A percentile compares a stretch with the other conserved stretches of the same genome.
Evolutionary conservation across 92 coral and sea anemone genomes (phyloP).

Genomic region (Galaxea fascicularis): DNA sequence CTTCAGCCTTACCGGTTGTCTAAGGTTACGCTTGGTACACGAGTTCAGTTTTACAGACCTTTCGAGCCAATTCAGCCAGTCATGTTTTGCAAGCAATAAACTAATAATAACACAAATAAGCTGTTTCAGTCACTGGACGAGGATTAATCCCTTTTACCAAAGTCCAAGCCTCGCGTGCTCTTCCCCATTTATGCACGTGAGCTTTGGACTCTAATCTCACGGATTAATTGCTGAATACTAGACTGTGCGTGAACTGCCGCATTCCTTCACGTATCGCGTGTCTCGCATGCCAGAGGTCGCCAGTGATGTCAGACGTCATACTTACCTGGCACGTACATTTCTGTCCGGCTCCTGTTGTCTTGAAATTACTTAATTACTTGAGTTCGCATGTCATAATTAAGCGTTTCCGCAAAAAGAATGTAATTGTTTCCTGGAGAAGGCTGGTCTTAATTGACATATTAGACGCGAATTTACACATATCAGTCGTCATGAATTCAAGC

Average conservation of each 20-base stretch:
- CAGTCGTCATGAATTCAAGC: slow-evolving; percentile 3
- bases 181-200: not conserved
- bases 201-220: not conserved
- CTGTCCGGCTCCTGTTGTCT: slow-evolving; percentile 13
- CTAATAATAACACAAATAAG: too few relatives aligned
- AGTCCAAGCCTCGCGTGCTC: not conserved
- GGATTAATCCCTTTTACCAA: not conserved
- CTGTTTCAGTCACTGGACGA: too few relatives aligned
- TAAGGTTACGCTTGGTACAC: too few relatives aligned
- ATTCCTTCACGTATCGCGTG: slow-evolving; percentile 37
- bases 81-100: too few relatives aligned
- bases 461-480: not conserved
- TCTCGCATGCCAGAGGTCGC: not conserved
- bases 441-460: not conserved
- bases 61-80: too few relatives aligned
- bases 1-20: too few relatives aligned
- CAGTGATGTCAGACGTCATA: not conserved
- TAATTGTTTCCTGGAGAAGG: not conserved
- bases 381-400: not conserved
- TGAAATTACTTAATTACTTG: not conserved
- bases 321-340: not conserved
- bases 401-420: not conserved
- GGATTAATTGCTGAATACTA: not conserved
- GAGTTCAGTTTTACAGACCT: too few relatives aligned
- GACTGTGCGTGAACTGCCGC: not conserved